These are phyloP conservation scores for Ostrea denselamellosa DNA, from an alignment of 1,140 invertebrate species.

Conservation along the genomic window DNA sequence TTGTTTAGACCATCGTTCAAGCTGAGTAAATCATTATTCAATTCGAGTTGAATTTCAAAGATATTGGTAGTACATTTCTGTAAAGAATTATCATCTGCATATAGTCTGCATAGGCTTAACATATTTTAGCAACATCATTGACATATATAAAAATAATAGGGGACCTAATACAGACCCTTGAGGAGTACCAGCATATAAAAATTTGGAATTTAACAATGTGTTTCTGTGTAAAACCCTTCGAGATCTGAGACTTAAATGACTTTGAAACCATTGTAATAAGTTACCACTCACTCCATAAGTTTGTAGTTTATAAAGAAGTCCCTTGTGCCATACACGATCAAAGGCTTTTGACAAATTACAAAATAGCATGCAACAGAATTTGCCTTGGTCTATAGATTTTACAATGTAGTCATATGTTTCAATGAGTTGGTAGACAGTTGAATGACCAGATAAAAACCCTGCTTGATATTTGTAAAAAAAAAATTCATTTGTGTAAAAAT, in stretches of 20 bases:
- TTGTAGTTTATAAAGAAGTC: too few species aligned
- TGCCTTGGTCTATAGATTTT: constrained; percentile 33
- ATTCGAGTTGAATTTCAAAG: too few species aligned
- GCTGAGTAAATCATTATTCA: too few species aligned
- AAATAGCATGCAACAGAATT: constrained; percentile 51
- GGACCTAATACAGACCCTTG: constrained; percentile 59
- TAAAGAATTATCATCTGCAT: constrained; percentile 38
- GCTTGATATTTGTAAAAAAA: constrained; percentile 46
- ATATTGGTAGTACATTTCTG: too few species aligned
- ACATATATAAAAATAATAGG: constrained; percentile 55
- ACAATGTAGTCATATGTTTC: constrained; percentile 47
- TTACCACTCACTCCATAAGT: too few species aligned
- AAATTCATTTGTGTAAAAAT: constrained; percentile 40
- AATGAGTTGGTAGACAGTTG: constrained; percentile 47
- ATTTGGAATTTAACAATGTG: background rate
- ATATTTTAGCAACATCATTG: constrained; percentile 53
- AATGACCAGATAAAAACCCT: constrained; percentile 48
- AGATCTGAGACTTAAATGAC: constrained; percentile 18
- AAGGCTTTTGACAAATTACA: constrained; percentile 53
- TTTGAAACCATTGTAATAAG: too few species aligned
- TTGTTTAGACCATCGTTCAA: too few species aligned
- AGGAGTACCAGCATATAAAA: constrained; percentile 48
- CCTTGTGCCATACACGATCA: too few species aligned
- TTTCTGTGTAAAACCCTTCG: constrained; percentile 38
- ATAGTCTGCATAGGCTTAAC: background rate